Base-by-base conservation (phyloP, 2,888 invertebrate species). In the Yponomeuta evonymella region DNA sequence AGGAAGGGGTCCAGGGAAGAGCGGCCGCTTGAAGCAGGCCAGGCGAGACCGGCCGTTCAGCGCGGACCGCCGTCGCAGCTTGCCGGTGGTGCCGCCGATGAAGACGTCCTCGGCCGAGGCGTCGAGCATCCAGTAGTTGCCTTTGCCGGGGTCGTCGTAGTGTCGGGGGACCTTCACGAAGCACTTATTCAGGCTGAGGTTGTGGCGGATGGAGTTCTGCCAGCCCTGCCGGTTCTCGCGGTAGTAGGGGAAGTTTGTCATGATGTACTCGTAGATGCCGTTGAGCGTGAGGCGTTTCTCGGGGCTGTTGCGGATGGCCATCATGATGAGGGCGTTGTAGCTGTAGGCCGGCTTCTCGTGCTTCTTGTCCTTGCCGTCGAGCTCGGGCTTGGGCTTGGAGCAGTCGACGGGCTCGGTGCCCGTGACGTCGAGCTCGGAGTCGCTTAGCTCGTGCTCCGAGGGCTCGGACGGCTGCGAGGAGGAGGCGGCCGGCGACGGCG, bases 41-140 rank as follows among this genome's bases (percentile, higher is more conserved):
- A 98, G 90, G 0, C 98, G 93, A 1, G 97, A 96, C 66, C 98
- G 93, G 2, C 98, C 97, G 15, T 96, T 97, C 0, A 97, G 96
- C 0, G 98, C 98, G 0, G 98, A 97, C 70, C 98, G 94, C 62
- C 99, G 93, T 0, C 99, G 94, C 33, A 99, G 93, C 89, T 98
- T 98, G 0, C 98, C 98, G 0, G 98, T 98, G 0, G 97, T 97
- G 8, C 97, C 97, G 0, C 98, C 98, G 81, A 98, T 98, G 84
- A 97, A 98, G 10, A 98, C 98, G 80, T 98, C 98, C 82, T 98
- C 98, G 68, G 96, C 95, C 68, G 96, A 96, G 0, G 97, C 96
- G 83, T 98, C 98, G 75, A 98, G 87, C 97, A 98, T 98, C 98
- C 98, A 98, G 88, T 98, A 98, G 89, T 98, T 98, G 0, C 98